Base-by-base conservation (phyloP, 2,888 invertebrate species). In the Temnothorax ravouxi region DNA sequence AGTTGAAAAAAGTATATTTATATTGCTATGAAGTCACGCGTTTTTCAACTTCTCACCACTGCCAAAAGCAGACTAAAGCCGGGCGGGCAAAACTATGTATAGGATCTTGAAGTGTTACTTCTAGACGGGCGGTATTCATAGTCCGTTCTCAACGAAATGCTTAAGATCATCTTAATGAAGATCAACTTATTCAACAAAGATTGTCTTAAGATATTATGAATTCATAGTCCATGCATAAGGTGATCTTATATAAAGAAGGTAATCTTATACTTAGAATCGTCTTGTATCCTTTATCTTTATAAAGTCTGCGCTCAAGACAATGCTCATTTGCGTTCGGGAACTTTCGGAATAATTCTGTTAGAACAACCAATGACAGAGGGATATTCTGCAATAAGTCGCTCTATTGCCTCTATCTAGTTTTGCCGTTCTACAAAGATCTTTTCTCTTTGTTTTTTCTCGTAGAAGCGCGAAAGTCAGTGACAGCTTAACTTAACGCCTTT, bases 321-420 rank as follows among this genome's bases (percentile, higher is more conserved):
- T 62, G 11, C 38, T 62, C 4, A 38, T 62, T 38, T 62, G n/a
- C 18, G 38, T 64, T 64, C 13, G 64, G 41, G 5, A 38, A 64
- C n/a, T n/a, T 64, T 41, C 38, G 41, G n/a, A 38, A 64, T 64
- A 64, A 38, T 64, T 41, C 41, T 11, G 38, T 21, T 64, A 18
- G 38, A 21, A n/a, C 64, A 21, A n/a, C 64, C 64, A 64, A 64
- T 64, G n/a, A 38, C 5, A 64, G 21, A 61, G 34, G 34, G 34
- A 34, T 34, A 34, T 34, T 34, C 11, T 41, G 9, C 2, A 15
- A 3, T 34, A 34, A 9, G 2, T 25, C 9, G n/a, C n/a, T 52
- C 11, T 34, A 34, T 34, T n/a, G n/a, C n/a, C n/a, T n/a, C n/a
- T n/a, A n/a, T n/a, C 34, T 34, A 34, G 34, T 34, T 34, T 34